phyloP scores from a whole-genome alignment of 2,113 vertebrate genomes.

The Cyprinodon variegatus region DNA sequence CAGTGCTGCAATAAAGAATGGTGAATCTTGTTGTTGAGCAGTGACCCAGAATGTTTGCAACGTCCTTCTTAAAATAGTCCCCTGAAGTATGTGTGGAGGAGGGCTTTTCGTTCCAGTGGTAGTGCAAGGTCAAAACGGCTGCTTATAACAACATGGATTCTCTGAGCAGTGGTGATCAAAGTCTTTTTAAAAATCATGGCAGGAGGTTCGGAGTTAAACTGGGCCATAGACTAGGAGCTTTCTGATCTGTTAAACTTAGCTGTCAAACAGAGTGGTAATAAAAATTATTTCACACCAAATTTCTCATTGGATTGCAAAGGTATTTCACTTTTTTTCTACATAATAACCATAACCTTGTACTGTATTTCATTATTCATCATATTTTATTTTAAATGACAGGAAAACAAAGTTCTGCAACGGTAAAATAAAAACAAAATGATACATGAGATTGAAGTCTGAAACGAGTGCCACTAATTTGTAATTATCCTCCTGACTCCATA shows the following conservation, averaged over 20 bases:
- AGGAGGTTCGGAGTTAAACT: slow-evolving; percentile 49
- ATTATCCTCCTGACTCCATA: background rate
- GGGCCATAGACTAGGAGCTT: slow-evolving; percentile 5
- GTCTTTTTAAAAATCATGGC: slow-evolving; percentile 22
- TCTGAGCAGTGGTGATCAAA: slow-evolving; percentile 43
- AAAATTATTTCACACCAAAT: slow-evolving; percentile 54
- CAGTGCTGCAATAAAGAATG: slow-evolving; percentile 39
- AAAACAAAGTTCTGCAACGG: background rate
- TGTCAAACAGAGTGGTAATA: slow-evolving; percentile 57
- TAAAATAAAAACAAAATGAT: background rate
- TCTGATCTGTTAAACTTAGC: slow-evolving; percentile 56
- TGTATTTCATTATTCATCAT: background rate
- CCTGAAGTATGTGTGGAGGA: slow-evolving; percentile 25
- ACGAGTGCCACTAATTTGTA: background rate
- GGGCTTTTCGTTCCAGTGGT: slow-evolving; percentile 27
- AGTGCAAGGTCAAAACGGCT: slow-evolving; percentile 24
- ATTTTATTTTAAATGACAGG: background rate
- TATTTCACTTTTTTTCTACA: background rate
- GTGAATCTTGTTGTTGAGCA: slow-evolving; percentile 31
- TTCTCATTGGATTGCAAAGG: slow-evolving; percentile 26
- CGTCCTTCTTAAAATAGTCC: slow-evolving; percentile 64
- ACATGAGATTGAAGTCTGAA: background rate
- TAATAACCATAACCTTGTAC: background rate
- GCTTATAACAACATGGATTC: slow-evolving; percentile 45
- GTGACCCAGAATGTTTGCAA: slow-evolving; percentile 39